Evolutionary conservation across 2,113 vertebrate species (phyloP), one percentile per base, ranked within the genome.

Genomic region (Megatriorchis doriae): DNA sequence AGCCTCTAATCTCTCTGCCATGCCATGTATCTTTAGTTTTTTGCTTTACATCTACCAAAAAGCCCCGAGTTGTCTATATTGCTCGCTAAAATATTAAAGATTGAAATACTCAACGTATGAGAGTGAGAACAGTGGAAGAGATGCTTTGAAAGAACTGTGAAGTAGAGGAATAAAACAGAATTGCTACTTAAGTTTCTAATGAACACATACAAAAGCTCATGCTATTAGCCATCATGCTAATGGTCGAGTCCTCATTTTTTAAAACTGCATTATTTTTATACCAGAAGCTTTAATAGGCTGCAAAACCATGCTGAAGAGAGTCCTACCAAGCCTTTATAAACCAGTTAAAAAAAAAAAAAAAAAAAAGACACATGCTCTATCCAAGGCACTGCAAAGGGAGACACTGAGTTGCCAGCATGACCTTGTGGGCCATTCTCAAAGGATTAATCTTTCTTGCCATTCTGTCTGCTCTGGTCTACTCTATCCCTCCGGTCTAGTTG

Each of bases 371-470:
- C n/a, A 19, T 0, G 2, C 16, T 38, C 32, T n/a, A 45, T 5
- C 25, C 80, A 50, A n/a, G 34, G 56, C 27, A 43, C 50, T 50
- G 13, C 61, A 53, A 53, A 92, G 19, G n/a, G 53, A 29, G n/a
- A 47, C 13, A 14, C 1, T 1, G 34, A 55, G 11, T 0, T 66
- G 34, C 18, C 48, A 78, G 15, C 16, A 15, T 0, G 18, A 50
- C 13, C 22, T 5, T 23, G 36, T 2, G n/a, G 62, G 81, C 62
- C 48, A 2, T 16, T 43, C 47, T 73, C 62, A 53, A 23, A 58
- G 32, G 3, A 6, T 62, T 16, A 1, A 20, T 13, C 19, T 32
- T 48, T 29, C 50, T 12, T 22, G 23, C 14, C 45, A 43, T 4
- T 36, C 38, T 40, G 11, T 6, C 53, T 53, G 48, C 52, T 40